Conservation (phyloP, 2,113 vertebrate species). For the Prinia subflava region DNA sequence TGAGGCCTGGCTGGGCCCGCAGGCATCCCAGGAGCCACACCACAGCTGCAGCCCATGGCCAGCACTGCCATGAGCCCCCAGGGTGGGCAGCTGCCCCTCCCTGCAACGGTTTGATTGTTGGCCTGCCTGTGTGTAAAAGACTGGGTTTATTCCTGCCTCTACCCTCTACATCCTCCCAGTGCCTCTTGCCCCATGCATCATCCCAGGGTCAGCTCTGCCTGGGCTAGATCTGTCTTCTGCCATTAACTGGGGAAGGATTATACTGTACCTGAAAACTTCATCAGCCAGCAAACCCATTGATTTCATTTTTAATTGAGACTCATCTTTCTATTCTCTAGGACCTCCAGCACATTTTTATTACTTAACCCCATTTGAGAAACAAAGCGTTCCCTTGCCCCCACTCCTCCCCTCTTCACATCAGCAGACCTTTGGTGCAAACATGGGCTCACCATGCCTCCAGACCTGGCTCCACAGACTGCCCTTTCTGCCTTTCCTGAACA, state of each 20-base stretch:
- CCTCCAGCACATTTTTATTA: background rate
- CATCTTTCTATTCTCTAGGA: conserved; percentile 22
- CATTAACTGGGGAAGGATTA: background rate
- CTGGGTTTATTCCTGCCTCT: background rate
- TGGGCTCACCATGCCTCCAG: background rate
- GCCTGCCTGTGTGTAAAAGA: background rate
- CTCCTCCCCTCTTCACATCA: background rate
- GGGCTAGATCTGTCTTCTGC: background rate
- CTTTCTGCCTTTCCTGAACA: conserved; percentile 20
- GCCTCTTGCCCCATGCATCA: background rate
- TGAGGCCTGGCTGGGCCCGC: conserved; percentile 54
- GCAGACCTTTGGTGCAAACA: background rate
- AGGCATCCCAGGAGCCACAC: background rate
- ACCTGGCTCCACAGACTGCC: background rate
- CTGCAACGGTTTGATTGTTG: background rate
- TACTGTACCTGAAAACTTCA: background rate
- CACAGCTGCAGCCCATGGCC: background rate
- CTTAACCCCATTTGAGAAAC: background rate
- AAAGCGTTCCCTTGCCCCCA: background rate
- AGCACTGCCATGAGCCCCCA: background rate
- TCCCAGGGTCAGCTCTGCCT: background rate
- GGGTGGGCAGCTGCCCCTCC: background rate
- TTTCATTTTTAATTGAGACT: conserved; percentile 64
- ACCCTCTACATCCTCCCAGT: background rate
- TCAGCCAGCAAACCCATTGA: background rate